Conservation (phyloP, 2,797 vertebrate genomes). For the Platalea minor region DNA sequence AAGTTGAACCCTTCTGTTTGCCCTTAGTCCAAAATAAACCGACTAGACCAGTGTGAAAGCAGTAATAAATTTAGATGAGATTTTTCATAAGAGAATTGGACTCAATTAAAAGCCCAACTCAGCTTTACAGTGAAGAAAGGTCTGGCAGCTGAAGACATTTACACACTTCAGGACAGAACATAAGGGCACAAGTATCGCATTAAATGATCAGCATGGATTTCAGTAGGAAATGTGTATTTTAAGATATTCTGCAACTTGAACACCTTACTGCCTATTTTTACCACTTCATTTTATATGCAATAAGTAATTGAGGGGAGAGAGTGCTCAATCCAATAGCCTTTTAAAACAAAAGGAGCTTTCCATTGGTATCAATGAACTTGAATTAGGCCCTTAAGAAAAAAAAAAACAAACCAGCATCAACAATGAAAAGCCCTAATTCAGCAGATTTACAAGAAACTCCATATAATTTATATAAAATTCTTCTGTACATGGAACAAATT, state of each 20-base stretch:
- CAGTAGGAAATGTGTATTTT: background rate
- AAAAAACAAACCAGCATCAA: background rate
- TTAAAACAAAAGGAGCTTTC: background rate
- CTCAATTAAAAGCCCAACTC: background rate
- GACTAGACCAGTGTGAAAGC: background rate
- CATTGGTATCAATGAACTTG: background rate
- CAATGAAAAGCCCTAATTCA: background rate
- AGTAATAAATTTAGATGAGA: background rate
- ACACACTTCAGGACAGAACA: background rate
- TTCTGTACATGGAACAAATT: background rate
- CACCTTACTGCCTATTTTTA: background rate
- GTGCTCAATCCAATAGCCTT: background rate
- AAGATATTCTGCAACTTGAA: background rate
- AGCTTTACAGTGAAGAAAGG: background rate
- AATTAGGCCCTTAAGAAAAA: background rate
- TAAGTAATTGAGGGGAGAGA: background rate
- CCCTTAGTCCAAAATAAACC: background rate
- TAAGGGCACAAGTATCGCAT: background rate
- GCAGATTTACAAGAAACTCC: background rate
- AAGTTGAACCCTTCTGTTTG: background rate
- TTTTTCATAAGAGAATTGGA: background rate
- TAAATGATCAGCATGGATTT: background rate
- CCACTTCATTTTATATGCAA: background rate
- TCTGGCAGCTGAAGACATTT: background rate
- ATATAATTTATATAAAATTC: background rate